phyloP scores from a whole-genome alignment of 2,888 invertebrate genomes.

The Uropetala carovei region DNA sequence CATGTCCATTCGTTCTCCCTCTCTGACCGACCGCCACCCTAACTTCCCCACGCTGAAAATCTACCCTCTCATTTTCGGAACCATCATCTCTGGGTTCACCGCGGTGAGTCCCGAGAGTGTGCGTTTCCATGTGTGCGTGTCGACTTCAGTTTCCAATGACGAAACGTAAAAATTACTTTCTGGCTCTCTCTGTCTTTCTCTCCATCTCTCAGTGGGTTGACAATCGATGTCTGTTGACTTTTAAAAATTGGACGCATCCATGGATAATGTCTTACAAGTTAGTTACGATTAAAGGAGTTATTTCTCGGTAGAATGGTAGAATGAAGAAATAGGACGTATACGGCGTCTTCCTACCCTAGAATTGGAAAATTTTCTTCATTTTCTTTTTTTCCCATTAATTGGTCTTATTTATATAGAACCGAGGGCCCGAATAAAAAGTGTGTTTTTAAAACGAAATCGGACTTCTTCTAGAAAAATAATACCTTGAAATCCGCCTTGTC shows the following conservation, averaged over 20 bases:
- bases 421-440: background rate
- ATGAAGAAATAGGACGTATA: too few relatives aligned
- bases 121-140: background rate
- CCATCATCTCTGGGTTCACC: background rate
- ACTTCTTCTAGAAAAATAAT: background rate
- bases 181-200: background rate
- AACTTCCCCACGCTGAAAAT: background rate
- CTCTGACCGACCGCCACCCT: background rate
- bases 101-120: too few relatives aligned
- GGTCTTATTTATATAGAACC: background rate
- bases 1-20: background rate
- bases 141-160: conserved; percentile 2
- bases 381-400: conserved; percentile 45
- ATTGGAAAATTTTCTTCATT: conserved; percentile 43
- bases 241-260: conserved; percentile 52
- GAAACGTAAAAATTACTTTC: background rate
- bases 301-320: conserved; percentile 27
- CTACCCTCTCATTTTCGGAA: background rate
- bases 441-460: background rate
- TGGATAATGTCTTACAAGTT: background rate
- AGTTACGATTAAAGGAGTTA: conserved; percentile 59
- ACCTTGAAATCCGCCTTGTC: background rate
- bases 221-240: conserved; percentile 59
- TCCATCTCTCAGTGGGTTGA: background rate
- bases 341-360: background rate